Percentiles rank a stretch among this genome's conserved stretches.
These are phyloP conservation scores for Bellardia pandia DNA, from an alignment of 2,888 invertebrate species.

Conservation along the genomic window DNA sequence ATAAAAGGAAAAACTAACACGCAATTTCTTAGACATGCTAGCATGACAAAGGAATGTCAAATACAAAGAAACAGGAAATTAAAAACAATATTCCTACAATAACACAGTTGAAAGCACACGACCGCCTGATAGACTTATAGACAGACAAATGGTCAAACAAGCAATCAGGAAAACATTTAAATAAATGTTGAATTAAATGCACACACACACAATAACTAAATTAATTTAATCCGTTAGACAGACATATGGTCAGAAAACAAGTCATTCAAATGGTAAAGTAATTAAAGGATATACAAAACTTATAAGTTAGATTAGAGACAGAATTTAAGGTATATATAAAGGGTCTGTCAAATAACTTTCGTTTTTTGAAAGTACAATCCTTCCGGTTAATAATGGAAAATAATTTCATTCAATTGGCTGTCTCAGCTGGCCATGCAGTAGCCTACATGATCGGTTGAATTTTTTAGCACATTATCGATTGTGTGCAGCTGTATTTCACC, in stretches of 20 bases:
- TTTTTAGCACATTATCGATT: no score
- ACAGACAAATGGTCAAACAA: not conserved
- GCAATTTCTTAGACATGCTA: not conserved
- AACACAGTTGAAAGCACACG: conserved; percentile 21
- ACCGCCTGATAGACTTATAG: conserved; percentile 32
- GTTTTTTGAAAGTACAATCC: no score
- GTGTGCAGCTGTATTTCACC: no score
- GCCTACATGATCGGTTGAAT: no score
- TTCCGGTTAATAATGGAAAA: no score
- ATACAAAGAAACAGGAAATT: conserved; percentile 21
- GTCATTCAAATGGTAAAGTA: conserved; percentile 33
- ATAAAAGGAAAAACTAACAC: not conserved
- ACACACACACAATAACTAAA: not conserved
- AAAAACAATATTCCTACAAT: conserved; percentile 18
- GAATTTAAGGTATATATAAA: no score
- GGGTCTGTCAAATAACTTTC: no score
- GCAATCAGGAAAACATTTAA: conserved; percentile 5
- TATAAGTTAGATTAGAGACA: no score
- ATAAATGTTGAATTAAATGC: conserved; percentile 11
- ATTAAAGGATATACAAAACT: not conserved
- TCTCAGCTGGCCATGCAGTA: no score
- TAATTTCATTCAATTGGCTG: no score
- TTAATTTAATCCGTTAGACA: conserved; percentile 22
- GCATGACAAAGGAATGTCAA: not conserved
- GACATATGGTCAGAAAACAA: conserved; percentile 10